Evolutionary conservation across 1,140 invertebrate species (phyloP).

Genomic region (Drosophila subpulchrella): DNA sequence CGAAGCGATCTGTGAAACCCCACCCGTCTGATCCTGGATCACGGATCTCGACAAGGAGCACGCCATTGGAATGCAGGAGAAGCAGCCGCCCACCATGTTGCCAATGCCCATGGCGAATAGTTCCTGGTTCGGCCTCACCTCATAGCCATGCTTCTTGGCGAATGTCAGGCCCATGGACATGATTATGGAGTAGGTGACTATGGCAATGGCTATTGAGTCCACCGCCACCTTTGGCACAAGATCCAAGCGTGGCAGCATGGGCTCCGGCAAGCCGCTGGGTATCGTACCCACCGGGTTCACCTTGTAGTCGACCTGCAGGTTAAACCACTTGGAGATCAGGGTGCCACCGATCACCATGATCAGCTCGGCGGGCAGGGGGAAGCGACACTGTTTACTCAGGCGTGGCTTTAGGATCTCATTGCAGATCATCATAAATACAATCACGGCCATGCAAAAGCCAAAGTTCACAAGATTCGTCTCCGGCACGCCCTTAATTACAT

Average conservation of each 20-base stretch:
- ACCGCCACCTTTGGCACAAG: conserved; percentile 85
- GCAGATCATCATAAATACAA: conserved; percentile 89
- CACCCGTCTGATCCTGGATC: conserved; percentile 92
- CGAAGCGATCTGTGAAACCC: conserved; percentile 91
- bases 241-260: conserved; percentile 85
- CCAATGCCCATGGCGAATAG: conserved; percentile 91
- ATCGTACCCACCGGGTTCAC: conserved; percentile 89
- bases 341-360: conserved; percentile 92
- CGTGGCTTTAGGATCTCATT: conserved; percentile 93
- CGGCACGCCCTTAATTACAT: conserved; percentile 87
- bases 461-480: conserved; percentile 88
- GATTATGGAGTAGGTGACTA: conserved; percentile 95
- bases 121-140: conserved; percentile 96
- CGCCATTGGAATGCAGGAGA: conserved; percentile 93
- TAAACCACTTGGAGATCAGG: conserved; percentile 86
- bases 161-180: conserved; percentile 97
- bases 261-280: conserved; percentile 88
- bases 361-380: conserved; percentile 95
- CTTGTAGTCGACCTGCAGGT: conserved; percentile 66
- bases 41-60: conserved; percentile 93
- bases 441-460: conserved; percentile 89
- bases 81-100: conserved; percentile 93
- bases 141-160: conserved; percentile 94
- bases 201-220: conserved; percentile 89
- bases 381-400: conserved; percentile 88